Conservation (phyloP, 2,113 vertebrate species). For the Coptodon bakossiorum region DNA sequence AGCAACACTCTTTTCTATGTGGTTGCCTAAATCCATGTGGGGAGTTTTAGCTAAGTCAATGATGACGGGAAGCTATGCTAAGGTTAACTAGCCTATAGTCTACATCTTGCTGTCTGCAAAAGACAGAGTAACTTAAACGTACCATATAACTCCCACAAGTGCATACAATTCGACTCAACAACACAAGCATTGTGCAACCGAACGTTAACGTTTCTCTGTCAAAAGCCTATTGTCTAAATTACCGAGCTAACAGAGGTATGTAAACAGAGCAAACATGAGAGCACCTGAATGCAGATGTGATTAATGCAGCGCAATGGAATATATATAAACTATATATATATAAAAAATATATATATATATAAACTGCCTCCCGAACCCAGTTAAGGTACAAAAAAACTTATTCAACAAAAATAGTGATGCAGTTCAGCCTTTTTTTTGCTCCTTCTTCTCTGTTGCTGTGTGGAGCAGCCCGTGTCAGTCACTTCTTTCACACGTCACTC, state of each 20-base stretch:
- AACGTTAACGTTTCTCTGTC: background rate
- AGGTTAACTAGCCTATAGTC: background rate
- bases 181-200: background rate
- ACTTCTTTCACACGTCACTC: too few relatives aligned
- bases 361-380: too few relatives aligned
- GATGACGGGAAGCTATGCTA: background rate
- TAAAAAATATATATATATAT: too few relatives aligned
- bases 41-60: background rate
- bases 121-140: fast-evolving
- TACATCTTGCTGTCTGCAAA: background rate
- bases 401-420: too few relatives aligned
- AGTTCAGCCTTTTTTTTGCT: too few relatives aligned
- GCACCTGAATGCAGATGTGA: too few relatives aligned
- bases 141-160: background rate
- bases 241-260: fast-evolving
- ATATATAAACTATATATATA: too few relatives aligned
- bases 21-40: background rate
- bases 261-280: background rate
- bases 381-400: fast-evolving
- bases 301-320: too few relatives aligned
- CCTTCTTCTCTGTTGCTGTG: too few relatives aligned
- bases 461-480: too few relatives aligned
- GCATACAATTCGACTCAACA: background rate
- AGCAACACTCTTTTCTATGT: background rate
- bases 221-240: fast-evolving